Percentiles rank a stretch among this genome's conserved stretches.
Evolutionary conservation across 2,113 vertebrate genomes (phyloP).

Genomic region (Carollia perspicillata): DNA sequence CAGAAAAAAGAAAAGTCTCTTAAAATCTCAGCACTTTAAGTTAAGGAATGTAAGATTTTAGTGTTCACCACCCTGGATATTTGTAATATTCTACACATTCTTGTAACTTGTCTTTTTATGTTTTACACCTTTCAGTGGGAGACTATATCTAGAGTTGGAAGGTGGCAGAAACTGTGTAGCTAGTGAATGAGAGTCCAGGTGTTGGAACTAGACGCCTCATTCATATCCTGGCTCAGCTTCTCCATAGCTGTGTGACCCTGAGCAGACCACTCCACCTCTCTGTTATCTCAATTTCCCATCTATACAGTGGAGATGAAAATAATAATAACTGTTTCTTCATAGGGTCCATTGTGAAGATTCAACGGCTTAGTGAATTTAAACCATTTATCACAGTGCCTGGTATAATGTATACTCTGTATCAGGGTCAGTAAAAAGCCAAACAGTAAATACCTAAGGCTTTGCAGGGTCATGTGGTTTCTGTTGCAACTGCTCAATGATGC

Average conservation of each 20-base stretch:
- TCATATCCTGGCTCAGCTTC: not conserved
- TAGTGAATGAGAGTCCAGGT: not conserved
- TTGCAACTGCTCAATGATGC: not conserved
- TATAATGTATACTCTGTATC: not conserved
- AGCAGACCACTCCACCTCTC: not conserved
- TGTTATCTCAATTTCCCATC: not conserved
- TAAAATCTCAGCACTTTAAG: not conserved
- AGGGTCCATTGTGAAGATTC: not conserved
- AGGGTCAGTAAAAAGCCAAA: not conserved
- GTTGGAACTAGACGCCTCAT: not conserved
- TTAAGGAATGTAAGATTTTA: not conserved
- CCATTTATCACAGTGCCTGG: not conserved
- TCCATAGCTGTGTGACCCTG: not conserved
- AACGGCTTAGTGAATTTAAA: not conserved
- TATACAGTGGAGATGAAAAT: not conserved
- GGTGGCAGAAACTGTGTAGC: not conserved
- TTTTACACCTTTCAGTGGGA: not conserved
- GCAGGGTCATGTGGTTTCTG: not conserved
- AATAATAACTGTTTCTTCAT: not conserved
- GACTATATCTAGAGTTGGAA: not conserved
- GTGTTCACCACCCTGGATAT: not conserved
- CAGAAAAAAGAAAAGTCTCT: not conserved
- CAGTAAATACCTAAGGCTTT: not conserved
- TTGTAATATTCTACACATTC: not conserved
- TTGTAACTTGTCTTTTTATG: not conserved